These are phyloP conservation scores for Vulpes vulpes DNA, from an alignment of 2,113 vertebrate genomes.

Conservation along the genomic window DNA sequence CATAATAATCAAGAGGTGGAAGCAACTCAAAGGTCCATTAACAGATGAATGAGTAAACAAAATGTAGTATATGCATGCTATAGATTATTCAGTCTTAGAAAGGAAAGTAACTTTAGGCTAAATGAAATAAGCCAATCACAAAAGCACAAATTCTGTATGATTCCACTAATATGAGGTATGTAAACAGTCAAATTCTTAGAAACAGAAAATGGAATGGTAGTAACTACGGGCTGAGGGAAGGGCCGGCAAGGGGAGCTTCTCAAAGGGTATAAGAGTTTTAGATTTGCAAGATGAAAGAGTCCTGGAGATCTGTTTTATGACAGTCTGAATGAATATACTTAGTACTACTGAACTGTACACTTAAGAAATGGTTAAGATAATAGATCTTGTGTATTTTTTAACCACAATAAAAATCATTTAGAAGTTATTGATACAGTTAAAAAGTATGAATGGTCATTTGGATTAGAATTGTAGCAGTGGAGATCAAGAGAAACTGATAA, in stretches of 20 bases:
- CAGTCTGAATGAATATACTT: not conserved
- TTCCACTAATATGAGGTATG: not conserved
- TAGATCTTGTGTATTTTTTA: not conserved
- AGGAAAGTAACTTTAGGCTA: not conserved
- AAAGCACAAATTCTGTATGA: not conserved
- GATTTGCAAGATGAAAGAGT: not conserved
- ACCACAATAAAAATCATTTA: not conserved
- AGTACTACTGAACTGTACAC: not conserved
- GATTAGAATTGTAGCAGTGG: not conserved
- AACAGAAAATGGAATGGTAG: not conserved
- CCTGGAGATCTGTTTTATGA: not conserved
- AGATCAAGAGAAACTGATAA: not conserved
- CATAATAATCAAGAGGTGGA: not conserved
- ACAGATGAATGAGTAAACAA: not conserved
- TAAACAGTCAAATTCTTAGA: not conserved
- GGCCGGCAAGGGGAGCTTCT: not conserved
- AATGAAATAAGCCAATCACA: not conserved
- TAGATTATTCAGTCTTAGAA: not conserved
- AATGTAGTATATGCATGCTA: not conserved
- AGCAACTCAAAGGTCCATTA: not conserved
- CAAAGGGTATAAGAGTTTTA: not conserved
- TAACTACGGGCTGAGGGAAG: too few species aligned
- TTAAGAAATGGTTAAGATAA: not conserved
- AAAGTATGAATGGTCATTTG: not conserved
- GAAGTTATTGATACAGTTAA: not conserved